A percentile compares a stretch with the other conserved stretches of the same genome.
Conservation (phyloP, 2,888 invertebrate genomes). For the Drosophila suboccidentalis region DNA sequence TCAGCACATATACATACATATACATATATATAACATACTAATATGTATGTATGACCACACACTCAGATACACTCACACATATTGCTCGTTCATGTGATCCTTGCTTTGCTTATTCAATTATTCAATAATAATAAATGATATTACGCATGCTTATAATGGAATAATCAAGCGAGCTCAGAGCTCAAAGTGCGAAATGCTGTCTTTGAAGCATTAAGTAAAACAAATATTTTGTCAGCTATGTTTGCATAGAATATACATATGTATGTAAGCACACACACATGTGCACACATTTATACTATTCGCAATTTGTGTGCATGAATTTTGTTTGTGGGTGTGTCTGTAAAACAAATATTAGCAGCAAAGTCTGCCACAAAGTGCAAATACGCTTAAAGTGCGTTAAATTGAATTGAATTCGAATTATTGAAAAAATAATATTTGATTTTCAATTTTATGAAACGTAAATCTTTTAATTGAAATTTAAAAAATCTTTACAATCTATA, state of each 20-base stretch:
- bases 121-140: conserved; percentile 75
- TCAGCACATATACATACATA: conserved; percentile 41
- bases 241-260: conserved; percentile 19
- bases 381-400: conserved; percentile 14
- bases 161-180: conserved; percentile 43
- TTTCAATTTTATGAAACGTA: neutral
- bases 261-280: neutral
- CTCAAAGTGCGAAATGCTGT: conserved; percentile 59
- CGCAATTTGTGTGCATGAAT: neutral
- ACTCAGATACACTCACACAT: neutral
- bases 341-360: conserved; percentile 15
- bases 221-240: conserved; percentile 45
- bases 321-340: neutral
- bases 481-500: no score
- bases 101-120: conserved; percentile 66
- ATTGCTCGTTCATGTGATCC: conserved; percentile 9
- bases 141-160: conserved; percentile 51
- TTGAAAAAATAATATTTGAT: neutral
- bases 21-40: conserved; percentile 23
- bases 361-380: neutral
- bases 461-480: neutral
- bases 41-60: conserved; percentile 5
- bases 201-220: conserved; percentile 40
- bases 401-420: neutral
- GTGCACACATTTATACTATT: conserved; percentile 12